A percentile compares a stretch with the other conserved stretches of the same genome.
phyloP scores from a whole-genome alignment of 1,140 invertebrate genomes.

The Bradysia coprophila region DNA sequence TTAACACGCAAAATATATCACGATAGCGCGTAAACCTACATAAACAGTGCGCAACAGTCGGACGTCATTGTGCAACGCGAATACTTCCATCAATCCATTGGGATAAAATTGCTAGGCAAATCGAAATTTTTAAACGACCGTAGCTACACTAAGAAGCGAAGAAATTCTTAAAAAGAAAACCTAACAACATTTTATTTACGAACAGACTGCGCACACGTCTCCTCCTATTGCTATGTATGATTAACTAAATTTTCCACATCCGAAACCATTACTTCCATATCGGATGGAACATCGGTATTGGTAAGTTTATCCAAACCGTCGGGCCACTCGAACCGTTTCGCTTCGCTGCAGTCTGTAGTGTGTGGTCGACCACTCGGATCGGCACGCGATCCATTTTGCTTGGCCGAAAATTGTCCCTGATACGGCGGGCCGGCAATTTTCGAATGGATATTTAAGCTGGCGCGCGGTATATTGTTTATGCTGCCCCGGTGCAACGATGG shows the following conservation, averaged over 20 bases:
- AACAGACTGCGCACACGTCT: no score
- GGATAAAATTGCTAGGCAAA: no score
- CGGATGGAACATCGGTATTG: conserved; percentile 9
- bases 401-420: neutral
- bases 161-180: no score
- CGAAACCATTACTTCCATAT: conserved; percentile 21
- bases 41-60: no score
- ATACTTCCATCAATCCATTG: no score
- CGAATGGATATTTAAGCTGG: conserved; percentile 9
- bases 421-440: neutral
- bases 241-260: conserved; percentile 23
- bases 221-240: conserved; percentile 11
- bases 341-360: conserved; percentile 4
- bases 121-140: no score
- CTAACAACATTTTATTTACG: no score
- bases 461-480: conserved; percentile 22
- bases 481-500: conserved; percentile 13
- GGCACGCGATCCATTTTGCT: neutral
- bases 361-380: conserved; percentile 1
- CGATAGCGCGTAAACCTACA: no score
- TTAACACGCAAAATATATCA: no score
- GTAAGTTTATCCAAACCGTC: neutral
- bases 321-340: conserved; percentile 5
- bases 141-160: no score
- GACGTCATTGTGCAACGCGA: no score